Evolutionary conservation across 2,797 vertebrate genomes (phyloP).

Genomic region (Rhinichthys osculus): DNA sequence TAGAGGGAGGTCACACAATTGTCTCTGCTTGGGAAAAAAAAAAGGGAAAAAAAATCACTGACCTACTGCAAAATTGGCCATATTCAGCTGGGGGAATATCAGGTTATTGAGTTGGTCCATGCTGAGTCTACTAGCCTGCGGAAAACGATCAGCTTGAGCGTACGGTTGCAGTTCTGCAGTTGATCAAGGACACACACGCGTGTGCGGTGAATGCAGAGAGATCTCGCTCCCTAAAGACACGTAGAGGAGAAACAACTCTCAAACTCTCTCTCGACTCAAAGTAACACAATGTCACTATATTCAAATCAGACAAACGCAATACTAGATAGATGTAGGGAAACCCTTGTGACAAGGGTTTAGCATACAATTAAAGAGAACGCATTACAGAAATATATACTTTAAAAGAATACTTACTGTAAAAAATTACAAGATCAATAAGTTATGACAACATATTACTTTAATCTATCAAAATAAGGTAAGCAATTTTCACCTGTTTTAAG

Average conservation of each 20-base stretch:
- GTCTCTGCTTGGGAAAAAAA: conserved; percentile 73
- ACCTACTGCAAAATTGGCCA: conserved; percentile 83
- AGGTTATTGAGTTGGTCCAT: conserved; percentile 85
- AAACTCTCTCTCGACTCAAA: conserved; percentile 54
- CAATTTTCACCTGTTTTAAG: too few species aligned
- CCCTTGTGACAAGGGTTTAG: background rate
- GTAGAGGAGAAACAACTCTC: conserved; percentile 52
- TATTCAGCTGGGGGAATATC: conserved; percentile 82
- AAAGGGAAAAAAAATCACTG: conserved; percentile 65
- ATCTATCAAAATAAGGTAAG: too few species aligned
- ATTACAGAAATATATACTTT: background rate
- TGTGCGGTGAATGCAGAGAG: conserved; percentile 71
- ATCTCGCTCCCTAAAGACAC: conserved; percentile 55
- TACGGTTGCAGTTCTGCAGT: conserved; percentile 70
- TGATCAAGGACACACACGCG: conserved; percentile 71
- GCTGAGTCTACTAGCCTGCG: conserved; percentile 79
- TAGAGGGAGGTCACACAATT: conserved; percentile 83
- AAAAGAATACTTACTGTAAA: background rate
- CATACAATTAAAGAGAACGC: background rate
- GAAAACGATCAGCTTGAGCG: conserved; percentile 78
- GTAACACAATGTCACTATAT: background rate
- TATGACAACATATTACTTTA: too few species aligned
- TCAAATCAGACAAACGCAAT: background rate
- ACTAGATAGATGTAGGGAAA: background rate
- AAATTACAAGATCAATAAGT: too few species aligned